Evolutionary conservation across 2,888 invertebrate genomes (phyloP), one percentile per base, ranked within the genome.

Genomic region (Lamellibrachia satsuma): DNA sequence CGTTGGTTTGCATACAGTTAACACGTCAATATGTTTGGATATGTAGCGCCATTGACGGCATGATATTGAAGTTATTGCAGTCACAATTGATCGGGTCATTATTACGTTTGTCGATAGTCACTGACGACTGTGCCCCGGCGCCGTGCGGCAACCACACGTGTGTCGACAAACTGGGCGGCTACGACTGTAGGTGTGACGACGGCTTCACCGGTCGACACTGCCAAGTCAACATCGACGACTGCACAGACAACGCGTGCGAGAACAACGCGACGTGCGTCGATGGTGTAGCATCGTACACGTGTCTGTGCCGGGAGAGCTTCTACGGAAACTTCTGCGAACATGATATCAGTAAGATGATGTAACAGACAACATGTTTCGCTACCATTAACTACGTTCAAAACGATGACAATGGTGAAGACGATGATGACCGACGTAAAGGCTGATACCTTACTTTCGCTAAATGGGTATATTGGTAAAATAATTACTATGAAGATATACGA

Each of bases 231-330:
- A 75, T 22, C 75, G 75, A 75, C n/a, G 75, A 75, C 75, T 75
- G 75, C 22, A 4, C 3, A 6, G 75, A 75, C 75, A 75, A 75
- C 75, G 75, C 75, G n/a, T 75, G 75, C 22, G 75, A 75, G 22
- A 75, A 75, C 75, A 75, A 75, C 22, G 75, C 75, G 15, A 75
- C 75, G 75, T 75, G 75, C n/a, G 75, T 75, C 75, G 75, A 75
- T 22, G 60, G 22, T n/a, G 22, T 75, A 22, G 22, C 75, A 6
- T 22, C 75, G 15, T 22, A 60, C 60, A 75, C 75, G 75, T 75
- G 60, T 22, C 22, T 75, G 75, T 75, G 60, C 22, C 22, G 2
- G 11, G 60, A 60, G 15, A 60, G 60, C 60, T 60, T 60, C 60
- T 15, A 15, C 15, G 60, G 60, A 11, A 60, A 60, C 60, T 60